These are phyloP conservation scores for Cybosia mesomella DNA, from an alignment of 2,888 invertebrate species.

Conservation along the genomic window DNA sequence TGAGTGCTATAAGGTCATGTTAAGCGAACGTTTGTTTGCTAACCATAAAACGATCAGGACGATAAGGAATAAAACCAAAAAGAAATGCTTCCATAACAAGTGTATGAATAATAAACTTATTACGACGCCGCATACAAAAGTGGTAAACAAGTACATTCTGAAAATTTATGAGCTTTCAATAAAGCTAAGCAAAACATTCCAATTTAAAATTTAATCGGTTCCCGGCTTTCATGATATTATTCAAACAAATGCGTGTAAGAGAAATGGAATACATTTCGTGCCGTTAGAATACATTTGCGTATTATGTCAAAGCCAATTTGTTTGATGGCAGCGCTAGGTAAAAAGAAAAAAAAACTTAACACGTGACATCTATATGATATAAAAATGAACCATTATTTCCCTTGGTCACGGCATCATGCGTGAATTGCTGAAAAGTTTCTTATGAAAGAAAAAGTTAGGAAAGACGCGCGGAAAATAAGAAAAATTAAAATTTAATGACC, in stretches of 20 bases:
- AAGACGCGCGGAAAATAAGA: too few species aligned
- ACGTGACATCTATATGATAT: background rate
- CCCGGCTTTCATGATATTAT: conserved; percentile 36
- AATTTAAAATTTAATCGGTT: conserved; percentile 48
- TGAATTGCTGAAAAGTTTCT: too few species aligned
- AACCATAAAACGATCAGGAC: background rate
- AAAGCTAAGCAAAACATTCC: conserved; percentile 44
- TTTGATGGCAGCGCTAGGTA: conserved; percentile 37
- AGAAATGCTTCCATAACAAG: conserved; percentile 39
- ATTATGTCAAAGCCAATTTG: conserved; percentile 38
- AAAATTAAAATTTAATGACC: too few species aligned
- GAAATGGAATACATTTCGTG: conserved; percentile 32
- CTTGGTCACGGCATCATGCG: too few species aligned
- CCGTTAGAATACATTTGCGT: conserved; percentile 47
- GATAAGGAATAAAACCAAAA: conserved; percentile 33
- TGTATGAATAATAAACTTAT: conserved; percentile 53
- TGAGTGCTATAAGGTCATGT: background rate
- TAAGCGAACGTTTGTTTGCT: background rate
- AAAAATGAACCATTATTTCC: background rate
- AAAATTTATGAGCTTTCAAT: conserved; percentile 48
- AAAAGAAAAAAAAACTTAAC: conserved; percentile 36
- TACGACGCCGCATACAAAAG: conserved; percentile 31
- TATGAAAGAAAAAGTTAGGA: too few species aligned
- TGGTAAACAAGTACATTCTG: conserved; percentile 51
- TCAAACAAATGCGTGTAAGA: conserved; percentile 38